Conservation (phyloP, 2,888 invertebrate genomes). For the Stenoptilia bipunctidactyla region DNA sequence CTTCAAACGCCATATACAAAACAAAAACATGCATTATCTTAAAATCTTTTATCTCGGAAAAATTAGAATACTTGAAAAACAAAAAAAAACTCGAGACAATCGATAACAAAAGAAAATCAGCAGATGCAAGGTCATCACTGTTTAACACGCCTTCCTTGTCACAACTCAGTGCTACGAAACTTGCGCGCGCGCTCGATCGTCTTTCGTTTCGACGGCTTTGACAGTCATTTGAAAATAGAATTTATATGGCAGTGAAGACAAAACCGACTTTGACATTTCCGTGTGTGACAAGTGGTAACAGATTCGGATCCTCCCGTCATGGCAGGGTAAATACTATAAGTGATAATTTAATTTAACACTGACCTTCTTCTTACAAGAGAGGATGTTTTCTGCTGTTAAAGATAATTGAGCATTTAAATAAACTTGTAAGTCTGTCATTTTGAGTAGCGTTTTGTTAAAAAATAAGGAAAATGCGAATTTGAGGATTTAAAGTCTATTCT, state of each 20-base stretch:
- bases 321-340: conserved; percentile 40
- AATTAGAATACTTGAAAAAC: no score
- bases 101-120: conserved; percentile 7
- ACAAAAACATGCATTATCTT: no score
- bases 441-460: no score
- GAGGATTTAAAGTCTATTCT: no score
- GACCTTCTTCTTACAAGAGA: conserved; percentile 19
- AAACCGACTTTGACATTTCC: conserved; percentile 52
- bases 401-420: background rate
- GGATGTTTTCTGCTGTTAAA: conserved; percentile 4
- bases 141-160: conserved; percentile 35
- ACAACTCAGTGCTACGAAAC: conserved; percentile 50
- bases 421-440: no score
- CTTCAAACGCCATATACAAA: no score
- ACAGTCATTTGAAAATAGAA: conserved; percentile 27
- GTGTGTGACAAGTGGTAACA: conserved; percentile 40
- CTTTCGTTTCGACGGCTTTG: conserved; percentile 26
- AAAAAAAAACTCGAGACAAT: background rate
- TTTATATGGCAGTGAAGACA: conserved; percentile 65
- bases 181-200: conserved; percentile 57
- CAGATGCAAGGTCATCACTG: conserved; percentile 8
- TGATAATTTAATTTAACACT: conserved; percentile 16
- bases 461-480: no score
- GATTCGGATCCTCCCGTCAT: conserved; percentile 37
- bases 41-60: no score